Evolutionary conservation across 2,113 vertebrate species (phyloP).

Genomic region (Phoxinus phoxinus): DNA sequence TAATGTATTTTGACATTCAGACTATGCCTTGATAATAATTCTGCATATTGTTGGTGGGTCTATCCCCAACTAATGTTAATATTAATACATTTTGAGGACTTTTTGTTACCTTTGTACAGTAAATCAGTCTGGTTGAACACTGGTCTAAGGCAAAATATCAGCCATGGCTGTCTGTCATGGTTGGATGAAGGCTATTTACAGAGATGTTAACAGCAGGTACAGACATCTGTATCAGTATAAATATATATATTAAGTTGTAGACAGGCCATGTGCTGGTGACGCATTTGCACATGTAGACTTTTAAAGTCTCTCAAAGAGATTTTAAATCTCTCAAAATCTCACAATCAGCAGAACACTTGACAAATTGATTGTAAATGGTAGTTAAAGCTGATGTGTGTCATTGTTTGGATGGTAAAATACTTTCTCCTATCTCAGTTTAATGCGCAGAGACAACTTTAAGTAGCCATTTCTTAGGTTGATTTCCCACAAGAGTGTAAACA

Average conservation of each 20-base stretch:
- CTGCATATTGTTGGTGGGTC: background rate
- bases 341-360: constrained; percentile 1
- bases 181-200: background rate
- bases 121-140: background rate
- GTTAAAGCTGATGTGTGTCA: constrained; percentile 7
- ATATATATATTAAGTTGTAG: constrained; percentile 11
- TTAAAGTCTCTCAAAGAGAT: no score
- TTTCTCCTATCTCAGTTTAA: background rate
- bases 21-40: background rate
- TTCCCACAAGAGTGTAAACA: constrained; percentile 19
- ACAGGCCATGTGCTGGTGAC: background rate
- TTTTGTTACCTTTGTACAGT: background rate
- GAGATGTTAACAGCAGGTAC: constrained; percentile 3
- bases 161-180: background rate
- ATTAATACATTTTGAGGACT: background rate
- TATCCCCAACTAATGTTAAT: background rate
- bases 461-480: constrained; percentile 3
- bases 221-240: constrained; percentile 35
- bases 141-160: background rate
- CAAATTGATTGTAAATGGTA: constrained; percentile 6
- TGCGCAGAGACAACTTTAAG: constrained; percentile 5
- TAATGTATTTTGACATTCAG: background rate
- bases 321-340: background rate
- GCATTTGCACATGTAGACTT: constrained; percentile 6
- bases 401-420: constrained; percentile 10